Percentiles rank a stretch among this genome's conserved stretches.
Evolutionary conservation across 2,888 invertebrate genomes (phyloP).

Genomic region (Ethmia dodecea): DNA sequence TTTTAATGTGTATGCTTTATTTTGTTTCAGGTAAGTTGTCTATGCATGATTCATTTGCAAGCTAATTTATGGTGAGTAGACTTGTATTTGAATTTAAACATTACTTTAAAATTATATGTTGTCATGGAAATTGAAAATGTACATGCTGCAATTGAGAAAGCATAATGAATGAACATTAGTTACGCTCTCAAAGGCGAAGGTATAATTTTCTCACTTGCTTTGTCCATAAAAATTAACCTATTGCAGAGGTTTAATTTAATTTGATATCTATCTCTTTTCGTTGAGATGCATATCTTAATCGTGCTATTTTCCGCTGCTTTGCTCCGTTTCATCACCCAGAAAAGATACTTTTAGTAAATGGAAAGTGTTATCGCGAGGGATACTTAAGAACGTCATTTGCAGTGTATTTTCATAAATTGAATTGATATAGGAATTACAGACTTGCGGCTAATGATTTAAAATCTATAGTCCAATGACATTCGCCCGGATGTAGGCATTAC

Average conservation of each 20-base stretch:
- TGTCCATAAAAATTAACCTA: too few species aligned
- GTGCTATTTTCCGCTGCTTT: slow-evolving; percentile 28
- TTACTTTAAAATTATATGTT: too few species aligned
- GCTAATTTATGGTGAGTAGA: neutral
- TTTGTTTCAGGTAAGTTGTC: slow-evolving; percentile 26
- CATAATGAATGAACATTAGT: slow-evolving; percentile 12
- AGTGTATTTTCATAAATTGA: too few species aligned
- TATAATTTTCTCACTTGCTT: slow-evolving; percentile 9
- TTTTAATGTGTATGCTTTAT: slow-evolving; percentile 2
- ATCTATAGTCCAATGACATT: slow-evolving; percentile 7
- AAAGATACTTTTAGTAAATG: too few species aligned
- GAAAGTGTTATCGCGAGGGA: too few species aligned
- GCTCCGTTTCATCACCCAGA: slow-evolving; percentile 24
- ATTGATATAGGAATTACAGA: too few species aligned
- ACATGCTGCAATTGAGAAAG: slow-evolving; percentile 9
- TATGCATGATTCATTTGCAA: neutral
- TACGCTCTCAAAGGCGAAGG: slow-evolving; percentile 17
- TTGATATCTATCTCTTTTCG: slow-evolving; percentile 20
- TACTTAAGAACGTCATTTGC: too few species aligned
- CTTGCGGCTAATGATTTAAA: too few species aligned
- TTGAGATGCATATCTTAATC: slow-evolving; percentile 31
- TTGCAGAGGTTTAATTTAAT: too few species aligned
- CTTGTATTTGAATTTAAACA: too few species aligned
- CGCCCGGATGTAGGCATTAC: slow-evolving; percentile 25
- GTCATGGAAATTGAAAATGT: neutral